Base-by-base conservation (phyloP, 2,888 invertebrate genomes). In the Zaprionus obscuricornis region DNA sequence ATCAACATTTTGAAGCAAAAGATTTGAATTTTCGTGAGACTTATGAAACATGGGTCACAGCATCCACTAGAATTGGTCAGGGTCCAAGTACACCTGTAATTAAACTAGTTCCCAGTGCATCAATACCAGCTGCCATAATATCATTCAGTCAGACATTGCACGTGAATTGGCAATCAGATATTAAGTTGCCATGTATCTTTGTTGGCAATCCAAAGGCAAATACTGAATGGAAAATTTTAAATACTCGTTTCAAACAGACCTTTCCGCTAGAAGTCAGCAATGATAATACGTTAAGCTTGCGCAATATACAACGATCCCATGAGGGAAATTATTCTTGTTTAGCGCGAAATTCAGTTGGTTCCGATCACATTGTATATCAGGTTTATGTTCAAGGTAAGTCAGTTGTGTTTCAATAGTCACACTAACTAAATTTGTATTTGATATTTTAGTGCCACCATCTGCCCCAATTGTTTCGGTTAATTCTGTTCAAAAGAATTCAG, bases 31-130 rank as follows among this genome's bases (percentile, higher is more conserved):
- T 89, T 36, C 90, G 91, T 29, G 91, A 92, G 67, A 91, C 92
- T 13, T 93, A 93, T 75, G 92, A 93, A 75, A 92, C 93, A 50
- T 92, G 93, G 91, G 92, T 93, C 2, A 92, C 93, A 1, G 93
- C 93, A 1, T 92, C 92, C 13, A 93, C 93, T 0, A 91, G 92
- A 76, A 91, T 93, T 31, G 93, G 93, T 0, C 92, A 93, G 76
- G 93, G 93, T 2, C 91, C 91, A 1, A 92, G 91, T 72, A 92
- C 92, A 0, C 90, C 91, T n/a, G 91, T 92, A 8, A 91, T 92
- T 58, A 91, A 92, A 82, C 87, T 92, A 33, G 90, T 90, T 36
- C 91, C 91, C 3, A 91, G 90, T 66, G 82, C 88, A 10, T 90
- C 90, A 13, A 84, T 92, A 62, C 92, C 92, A 66, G 92, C 92